Base-by-base conservation (phyloP, 1,140 invertebrate species). In the Drosophila nannoptera region DNA sequence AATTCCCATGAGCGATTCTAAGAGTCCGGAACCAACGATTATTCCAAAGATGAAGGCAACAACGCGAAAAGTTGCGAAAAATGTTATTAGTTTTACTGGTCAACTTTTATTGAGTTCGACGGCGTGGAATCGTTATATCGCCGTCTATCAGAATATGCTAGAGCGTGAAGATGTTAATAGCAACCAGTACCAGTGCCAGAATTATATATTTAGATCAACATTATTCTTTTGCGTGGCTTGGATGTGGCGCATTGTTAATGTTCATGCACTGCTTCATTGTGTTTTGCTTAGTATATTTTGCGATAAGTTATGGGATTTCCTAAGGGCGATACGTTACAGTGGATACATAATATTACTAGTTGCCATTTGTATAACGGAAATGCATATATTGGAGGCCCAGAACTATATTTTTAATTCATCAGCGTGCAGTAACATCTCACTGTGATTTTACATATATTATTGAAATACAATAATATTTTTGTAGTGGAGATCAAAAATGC, bases 61-160 rank as follows among this genome's bases (percentile, higher is more conserved):
- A 7, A 91, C 91, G 11, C 91, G 92, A 42, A 92, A 92, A 76
- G 92, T 94, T 7, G 90, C 92, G 0, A 91, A 92, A 68, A 93
- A 94, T 53, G 89, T 95, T 31, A 87, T 93, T 11, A 91, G 93
- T 69, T 93, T 95, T 61, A 92, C 92, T 12, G 92, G 93, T 4
- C 94, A 95, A 78, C 90, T 95, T 70, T 75, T 94, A 32, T 78
- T 95, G 1, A 94, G 93, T 52, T 95, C 94, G 5, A 90, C 93
- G 65, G 92, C 93, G 4, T 96, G 95, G 95, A 96, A 96, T 90
- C 92, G 94, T 8, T 95, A 95, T 66, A 95, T 96, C 75, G 92
- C 93, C 49, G 86, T 94, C 0, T 96, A 96, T 81, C 94, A 95
- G 73, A 92, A 94, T 68, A 89, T 95, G 60, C 77, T 96, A 8